Percentiles rank a stretch among this genome's conserved stretches.
These are phyloP conservation scores for Phragmatobia fuliginosa DNA, from an alignment of 2,888 invertebrate species.

Conservation along the genomic window DNA sequence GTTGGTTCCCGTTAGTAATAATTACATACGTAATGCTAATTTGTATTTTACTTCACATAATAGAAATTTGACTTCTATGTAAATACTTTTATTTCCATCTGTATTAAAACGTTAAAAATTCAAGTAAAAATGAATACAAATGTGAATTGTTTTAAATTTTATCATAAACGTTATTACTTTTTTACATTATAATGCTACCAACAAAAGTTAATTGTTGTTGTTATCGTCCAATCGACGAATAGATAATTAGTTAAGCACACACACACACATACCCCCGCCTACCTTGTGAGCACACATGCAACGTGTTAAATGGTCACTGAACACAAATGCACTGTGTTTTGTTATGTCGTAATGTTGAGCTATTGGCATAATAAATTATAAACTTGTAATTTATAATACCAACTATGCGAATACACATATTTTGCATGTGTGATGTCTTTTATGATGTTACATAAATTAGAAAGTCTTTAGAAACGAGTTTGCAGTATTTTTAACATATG, in stretches of 20 bases:
- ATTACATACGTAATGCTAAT: background rate
- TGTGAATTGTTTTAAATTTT: conserved; percentile 35
- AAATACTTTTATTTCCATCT: background rate
- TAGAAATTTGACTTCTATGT: background rate
- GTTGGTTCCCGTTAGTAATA: background rate
- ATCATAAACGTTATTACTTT: conserved; percentile 54
- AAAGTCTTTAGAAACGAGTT: background rate
- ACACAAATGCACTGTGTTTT: conserved; percentile 46
- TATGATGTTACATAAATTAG: background rate
- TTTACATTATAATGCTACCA: conserved; percentile 50
- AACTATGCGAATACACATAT: background rate
- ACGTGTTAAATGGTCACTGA: conserved; percentile 40
- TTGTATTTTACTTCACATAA: background rate
- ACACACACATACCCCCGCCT: conserved; percentile 11
- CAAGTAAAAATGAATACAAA: conserved; percentile 13
- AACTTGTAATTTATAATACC: background rate
- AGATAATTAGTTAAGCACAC: conserved; percentile 59
- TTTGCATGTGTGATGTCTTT: conserved; percentile 3
- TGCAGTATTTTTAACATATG: background rate
- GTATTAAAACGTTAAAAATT: background rate
- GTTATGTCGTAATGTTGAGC: conserved; percentile 18
- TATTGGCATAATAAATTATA: conserved; percentile 4
- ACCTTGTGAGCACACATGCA: conserved; percentile 32
- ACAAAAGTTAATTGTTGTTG: conserved; percentile 63
- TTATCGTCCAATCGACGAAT: conserved; percentile 62